Evolutionary conservation across 2,113 vertebrate species (phyloP).

Genomic region (Hemiscyllium ocellatum): DNA sequence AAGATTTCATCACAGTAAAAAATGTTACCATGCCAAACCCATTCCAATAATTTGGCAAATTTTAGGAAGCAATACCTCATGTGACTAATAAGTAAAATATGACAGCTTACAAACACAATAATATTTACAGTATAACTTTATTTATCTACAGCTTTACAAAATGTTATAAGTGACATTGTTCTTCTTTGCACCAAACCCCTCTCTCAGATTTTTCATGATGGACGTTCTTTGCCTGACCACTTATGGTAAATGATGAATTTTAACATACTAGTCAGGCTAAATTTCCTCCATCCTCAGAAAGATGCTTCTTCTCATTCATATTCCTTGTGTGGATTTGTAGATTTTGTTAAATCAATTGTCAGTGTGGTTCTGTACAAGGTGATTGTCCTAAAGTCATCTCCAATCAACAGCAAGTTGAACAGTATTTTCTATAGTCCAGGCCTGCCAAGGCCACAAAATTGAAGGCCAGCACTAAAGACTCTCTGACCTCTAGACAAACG

Average conservation of each 20-base stretch:
- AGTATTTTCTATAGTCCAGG: not conserved
- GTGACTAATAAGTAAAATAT: not conserved
- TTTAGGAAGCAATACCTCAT: not conserved
- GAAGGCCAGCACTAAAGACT: not conserved
- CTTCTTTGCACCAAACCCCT: not conserved
- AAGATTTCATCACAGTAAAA: not conserved
- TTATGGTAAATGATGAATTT: not conserved
- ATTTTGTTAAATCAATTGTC: not conserved
- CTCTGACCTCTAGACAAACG: not conserved
- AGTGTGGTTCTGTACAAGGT: not conserved
- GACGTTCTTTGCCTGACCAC: not conserved
- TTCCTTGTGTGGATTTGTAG: not conserved
- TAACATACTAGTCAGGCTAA: not conserved
- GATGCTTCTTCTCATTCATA: not conserved
- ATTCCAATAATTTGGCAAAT: not conserved
- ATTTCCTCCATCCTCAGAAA: not conserved
- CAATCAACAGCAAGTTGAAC: not conserved
- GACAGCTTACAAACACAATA: not conserved
- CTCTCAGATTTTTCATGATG: not conserved
- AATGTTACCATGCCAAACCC: not conserved
- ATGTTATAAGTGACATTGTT: not conserved
- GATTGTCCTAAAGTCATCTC: not conserved
- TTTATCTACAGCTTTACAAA: not conserved
- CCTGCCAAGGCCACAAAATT: not conserved
- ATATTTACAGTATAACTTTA: not conserved